Evolutionary conservation across 2,888 invertebrate genomes (phyloP).

Genomic region (Drosophila gaucha): DNA sequence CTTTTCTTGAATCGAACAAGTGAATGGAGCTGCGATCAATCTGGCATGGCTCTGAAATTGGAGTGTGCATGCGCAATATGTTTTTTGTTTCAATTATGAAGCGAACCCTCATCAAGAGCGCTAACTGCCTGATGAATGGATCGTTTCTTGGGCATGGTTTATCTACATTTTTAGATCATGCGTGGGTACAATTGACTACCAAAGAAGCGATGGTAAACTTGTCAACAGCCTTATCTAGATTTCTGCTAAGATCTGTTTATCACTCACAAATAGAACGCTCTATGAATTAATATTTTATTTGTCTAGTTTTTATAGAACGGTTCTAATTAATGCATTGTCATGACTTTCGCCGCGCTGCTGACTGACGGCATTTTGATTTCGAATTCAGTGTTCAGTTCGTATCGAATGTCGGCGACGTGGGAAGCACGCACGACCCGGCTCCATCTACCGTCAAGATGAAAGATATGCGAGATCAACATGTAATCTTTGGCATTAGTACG

Average conservation of each 20-base stretch:
- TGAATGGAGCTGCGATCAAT: constrained; percentile 53
- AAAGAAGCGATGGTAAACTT: constrained; percentile 62
- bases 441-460: constrained; percentile 70
- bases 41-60: constrained; percentile 30
- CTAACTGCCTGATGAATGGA: constrained; percentile 58
- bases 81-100: constrained; percentile 62
- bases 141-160: constrained; percentile 46
- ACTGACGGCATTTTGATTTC: constrained; percentile 79
- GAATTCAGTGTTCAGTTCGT: constrained; percentile 46
- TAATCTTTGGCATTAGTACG: constrained; percentile 77
- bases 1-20: constrained; percentile 45
- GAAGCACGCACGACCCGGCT: constrained; percentile 71
- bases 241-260: constrained; percentile 12
- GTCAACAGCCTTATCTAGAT: constrained; percentile 62
- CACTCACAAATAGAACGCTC: neutral
- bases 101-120: constrained; percentile 67
- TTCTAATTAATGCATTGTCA: constrained; percentile 71
- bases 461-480: constrained; percentile 82
- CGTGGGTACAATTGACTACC: constrained; percentile 63
- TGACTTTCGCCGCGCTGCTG: constrained; percentile 58
- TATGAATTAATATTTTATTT: constrained; percentile 59
- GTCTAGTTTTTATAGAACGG: constrained; percentile 19
- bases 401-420: constrained; percentile 82
- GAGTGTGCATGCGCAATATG: constrained; percentile 63
- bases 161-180: constrained; percentile 54